These are phyloP conservation scores for Chironomus tepperi DNA, from an alignment of 1,140 invertebrate genomes.

Conservation along the genomic window DNA sequence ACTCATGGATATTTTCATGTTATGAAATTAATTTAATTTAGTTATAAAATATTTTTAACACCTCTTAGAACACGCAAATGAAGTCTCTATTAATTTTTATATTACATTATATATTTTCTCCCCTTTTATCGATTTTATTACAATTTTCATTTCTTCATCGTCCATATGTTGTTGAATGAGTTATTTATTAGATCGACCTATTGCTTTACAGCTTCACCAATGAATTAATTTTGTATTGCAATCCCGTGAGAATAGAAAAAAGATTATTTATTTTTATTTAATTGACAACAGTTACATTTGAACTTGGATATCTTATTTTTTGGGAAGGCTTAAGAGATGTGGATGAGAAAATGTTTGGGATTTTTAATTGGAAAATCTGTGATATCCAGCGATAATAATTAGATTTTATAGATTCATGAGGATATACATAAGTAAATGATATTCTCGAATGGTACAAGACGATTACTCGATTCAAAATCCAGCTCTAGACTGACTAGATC, in stretches of 20 bases:
- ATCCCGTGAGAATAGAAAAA: background rate
- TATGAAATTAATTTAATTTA: constrained; percentile 15
- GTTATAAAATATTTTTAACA: constrained; percentile 14
- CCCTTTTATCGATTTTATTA: background rate
- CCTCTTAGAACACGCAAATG: constrained; percentile 5
- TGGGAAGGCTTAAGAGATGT: no score
- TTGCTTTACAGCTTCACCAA: background rate
- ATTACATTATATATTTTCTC: background rate
- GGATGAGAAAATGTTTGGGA: no score
- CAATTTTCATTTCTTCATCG: background rate
- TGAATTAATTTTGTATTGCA: background rate
- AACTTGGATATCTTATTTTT: no score
- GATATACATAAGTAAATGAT: no score
- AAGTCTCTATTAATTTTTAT: background rate
- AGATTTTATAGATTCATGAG: no score
- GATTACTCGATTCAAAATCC: no score
- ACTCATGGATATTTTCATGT: background rate
- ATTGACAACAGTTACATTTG: no score
- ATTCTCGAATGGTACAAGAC: no score
- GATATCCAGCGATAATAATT: no score
- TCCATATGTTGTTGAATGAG: background rate
- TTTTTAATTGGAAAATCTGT: no score
- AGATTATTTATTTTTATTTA: background rate
- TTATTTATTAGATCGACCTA: constrained; percentile 8
- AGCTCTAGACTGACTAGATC: no score